phyloP scores from a whole-genome alignment of 2,888 invertebrate genomes.

The Drosophila neotestacea region DNA sequence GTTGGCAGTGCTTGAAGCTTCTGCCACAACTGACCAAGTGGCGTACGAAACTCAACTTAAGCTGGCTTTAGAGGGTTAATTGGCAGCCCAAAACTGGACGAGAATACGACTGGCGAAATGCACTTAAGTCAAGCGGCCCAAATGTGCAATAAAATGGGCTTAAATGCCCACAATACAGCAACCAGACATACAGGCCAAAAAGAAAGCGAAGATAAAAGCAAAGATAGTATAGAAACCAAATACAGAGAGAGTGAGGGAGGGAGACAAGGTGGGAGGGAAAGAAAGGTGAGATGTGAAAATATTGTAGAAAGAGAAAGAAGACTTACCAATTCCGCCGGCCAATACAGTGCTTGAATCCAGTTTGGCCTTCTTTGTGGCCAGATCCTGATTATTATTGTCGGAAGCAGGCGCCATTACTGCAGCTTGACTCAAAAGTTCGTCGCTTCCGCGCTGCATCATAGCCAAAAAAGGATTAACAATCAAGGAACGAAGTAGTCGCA shows the following conservation, averaged over 20 bases:
- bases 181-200: conserved; percentile 10
- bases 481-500: conserved; percentile 13
- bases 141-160: conserved; percentile 56
- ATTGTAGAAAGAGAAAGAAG: conserved; percentile 14
- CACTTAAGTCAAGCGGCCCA: conserved; percentile 65
- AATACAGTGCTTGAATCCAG: conserved; percentile 85
- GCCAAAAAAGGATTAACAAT: conserved; percentile 19
- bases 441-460: conserved; percentile 95
- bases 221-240: conserved; percentile 10
- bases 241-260: neutral
- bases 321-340: conserved; percentile 85
- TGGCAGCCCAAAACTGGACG: conserved; percentile 42
- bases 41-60: conserved; percentile 27
- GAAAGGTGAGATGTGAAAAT: neutral
- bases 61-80: conserved; percentile 63
- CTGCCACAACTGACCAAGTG: conserved; percentile 15
- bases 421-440: conserved; percentile 98
- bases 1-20: conserved; percentile 1
- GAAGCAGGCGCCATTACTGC: conserved; percentile 97
- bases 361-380: conserved; percentile 97
- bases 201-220: conserved; percentile 22
- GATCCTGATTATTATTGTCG: conserved; percentile 96
- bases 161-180: conserved; percentile 20
- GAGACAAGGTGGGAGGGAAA: conserved; percentile 11
- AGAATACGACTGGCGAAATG: conserved; percentile 59